Conservation (phyloP, 2,113 vertebrate species). For the Semnornis frantzii region DNA sequence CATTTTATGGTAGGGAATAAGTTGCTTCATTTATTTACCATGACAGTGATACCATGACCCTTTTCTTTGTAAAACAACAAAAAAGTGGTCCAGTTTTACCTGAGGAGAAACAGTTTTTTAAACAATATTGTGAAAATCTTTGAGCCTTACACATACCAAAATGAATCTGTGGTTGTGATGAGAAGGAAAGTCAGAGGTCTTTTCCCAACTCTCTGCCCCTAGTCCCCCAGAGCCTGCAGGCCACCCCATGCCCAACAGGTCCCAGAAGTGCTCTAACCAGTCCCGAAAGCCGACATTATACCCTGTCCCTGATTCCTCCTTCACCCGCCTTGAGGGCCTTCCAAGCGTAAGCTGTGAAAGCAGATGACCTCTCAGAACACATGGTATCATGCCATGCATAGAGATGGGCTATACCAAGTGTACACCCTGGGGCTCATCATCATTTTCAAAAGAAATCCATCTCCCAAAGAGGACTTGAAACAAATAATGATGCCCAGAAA, state of each 20-base stretch:
- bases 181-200: neutral
- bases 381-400: fast-evolving
- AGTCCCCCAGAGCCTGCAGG: neutral
- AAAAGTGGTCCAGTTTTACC: neutral
- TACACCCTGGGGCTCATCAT: fast-evolving
- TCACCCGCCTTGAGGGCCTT: neutral
- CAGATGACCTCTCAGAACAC: fast-evolving
- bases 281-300: neutral
- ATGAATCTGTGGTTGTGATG: neutral
- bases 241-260: neutral
- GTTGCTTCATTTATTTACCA: neutral
- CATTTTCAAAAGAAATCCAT: neutral
- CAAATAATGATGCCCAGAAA: neutral
- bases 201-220: neutral
- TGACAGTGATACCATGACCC: neutral
- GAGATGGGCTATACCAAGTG: neutral
- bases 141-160: fast-evolving
- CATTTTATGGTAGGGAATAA: neutral
- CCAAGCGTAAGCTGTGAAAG: neutral
- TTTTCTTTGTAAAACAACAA: neutral
- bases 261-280: neutral
- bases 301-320: neutral
- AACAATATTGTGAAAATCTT: neutral
- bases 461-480: neutral
- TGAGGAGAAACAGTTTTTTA: neutral